Conservation (phyloP, 2,797 vertebrate species). For the Poeciliopsis presidionis region DNA sequence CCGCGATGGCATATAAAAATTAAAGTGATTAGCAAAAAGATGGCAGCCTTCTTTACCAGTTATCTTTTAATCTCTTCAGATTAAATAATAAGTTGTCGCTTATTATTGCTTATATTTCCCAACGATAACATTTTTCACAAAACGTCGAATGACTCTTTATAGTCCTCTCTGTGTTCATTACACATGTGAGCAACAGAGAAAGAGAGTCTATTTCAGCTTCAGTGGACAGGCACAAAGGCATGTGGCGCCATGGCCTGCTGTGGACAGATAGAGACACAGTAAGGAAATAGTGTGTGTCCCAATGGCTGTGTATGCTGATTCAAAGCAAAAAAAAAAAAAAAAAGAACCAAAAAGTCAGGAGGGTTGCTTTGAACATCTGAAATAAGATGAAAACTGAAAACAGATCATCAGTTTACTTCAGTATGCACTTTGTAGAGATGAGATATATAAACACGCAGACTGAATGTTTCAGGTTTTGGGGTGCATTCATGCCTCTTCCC, state of each 20-base stretch:
- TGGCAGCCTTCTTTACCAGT: background rate
- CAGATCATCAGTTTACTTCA: background rate
- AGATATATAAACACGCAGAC: background rate
- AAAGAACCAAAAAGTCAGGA: background rate
- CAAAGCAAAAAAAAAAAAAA: background rate
- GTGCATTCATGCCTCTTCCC: background rate
- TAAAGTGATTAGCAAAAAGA: background rate
- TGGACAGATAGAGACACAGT: slow-evolving; percentile 81
- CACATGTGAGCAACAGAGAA: slow-evolving; percentile 17
- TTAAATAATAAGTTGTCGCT: background rate
- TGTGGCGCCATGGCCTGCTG: slow-evolving; percentile 89
- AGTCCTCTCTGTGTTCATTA: slow-evolving; percentile 14
- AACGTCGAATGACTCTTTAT: slow-evolving; percentile 41
- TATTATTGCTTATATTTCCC: background rate
- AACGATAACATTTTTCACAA: slow-evolving; percentile 58
- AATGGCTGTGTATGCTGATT: slow-evolving; percentile 13
- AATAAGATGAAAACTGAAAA: slow-evolving; percentile 1
- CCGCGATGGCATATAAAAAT: background rate
- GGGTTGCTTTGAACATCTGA: slow-evolving; percentile 9
- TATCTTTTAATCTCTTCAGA: background rate
- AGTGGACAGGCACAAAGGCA: slow-evolving; percentile 93
- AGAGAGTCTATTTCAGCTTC: slow-evolving; percentile 85
- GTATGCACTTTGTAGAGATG: background rate
- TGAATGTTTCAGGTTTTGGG: background rate
- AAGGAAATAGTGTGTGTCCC: slow-evolving; percentile 23